These are phyloP conservation scores for Glaucomys volans DNA, from an alignment of 2,113 vertebrate genomes.

Conservation along the genomic window DNA sequence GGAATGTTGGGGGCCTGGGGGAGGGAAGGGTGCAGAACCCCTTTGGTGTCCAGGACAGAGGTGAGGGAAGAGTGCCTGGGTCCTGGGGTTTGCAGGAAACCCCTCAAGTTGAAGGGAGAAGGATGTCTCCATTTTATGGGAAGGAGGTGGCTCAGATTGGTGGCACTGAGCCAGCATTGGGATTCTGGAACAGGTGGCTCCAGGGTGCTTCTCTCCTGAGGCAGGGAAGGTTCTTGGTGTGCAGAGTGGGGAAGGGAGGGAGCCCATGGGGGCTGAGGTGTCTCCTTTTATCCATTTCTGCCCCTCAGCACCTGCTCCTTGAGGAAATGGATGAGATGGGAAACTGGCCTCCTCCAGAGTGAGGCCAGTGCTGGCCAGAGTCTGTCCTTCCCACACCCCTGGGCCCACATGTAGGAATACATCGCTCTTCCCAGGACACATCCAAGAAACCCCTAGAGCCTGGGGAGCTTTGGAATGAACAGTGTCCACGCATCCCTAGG, in stretches of 20 bases:
- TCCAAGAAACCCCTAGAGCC: background rate
- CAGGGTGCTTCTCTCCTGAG: background rate
- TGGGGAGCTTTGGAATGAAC: background rate
- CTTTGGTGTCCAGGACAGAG: background rate
- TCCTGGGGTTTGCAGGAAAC: background rate
- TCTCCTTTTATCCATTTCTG: background rate
- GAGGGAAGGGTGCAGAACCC: background rate
- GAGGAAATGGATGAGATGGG: conserved; percentile 55
- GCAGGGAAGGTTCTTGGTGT: background rate
- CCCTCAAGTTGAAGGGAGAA: background rate
- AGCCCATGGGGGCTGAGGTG: background rate
- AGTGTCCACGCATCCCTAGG: background rate
- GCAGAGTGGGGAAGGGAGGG: background rate
- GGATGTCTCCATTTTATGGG: background rate
- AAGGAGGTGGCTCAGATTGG: background rate
- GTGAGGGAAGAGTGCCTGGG: background rate
- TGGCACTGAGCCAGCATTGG: background rate
- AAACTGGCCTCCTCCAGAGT: conserved; percentile 5
- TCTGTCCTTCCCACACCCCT: background rate
- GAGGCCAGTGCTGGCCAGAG: background rate
- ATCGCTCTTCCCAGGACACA: background rate
- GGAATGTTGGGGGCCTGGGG: background rate
- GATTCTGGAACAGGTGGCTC: background rate
- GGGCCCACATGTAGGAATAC: too few relatives aligned
- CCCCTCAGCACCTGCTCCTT: conserved; percentile 50